Conservation (phyloP, 2,888 invertebrate species). For the Gryllus longicercus region DNA sequence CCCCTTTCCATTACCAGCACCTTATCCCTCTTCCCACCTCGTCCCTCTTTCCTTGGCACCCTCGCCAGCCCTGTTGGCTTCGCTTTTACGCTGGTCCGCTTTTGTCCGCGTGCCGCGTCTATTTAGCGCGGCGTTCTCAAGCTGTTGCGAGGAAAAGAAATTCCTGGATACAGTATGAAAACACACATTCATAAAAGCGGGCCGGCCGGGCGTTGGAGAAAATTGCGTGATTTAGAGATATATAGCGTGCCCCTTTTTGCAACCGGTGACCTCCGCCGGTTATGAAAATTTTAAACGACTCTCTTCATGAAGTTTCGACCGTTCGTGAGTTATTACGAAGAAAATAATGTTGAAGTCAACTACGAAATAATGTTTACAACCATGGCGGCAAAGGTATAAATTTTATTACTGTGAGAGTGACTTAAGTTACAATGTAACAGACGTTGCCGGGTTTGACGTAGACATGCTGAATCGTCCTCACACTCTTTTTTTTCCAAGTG, state of each 20-base stretch:
- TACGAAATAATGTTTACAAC: not conserved
- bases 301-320: not conserved
- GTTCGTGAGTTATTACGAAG: constrained; percentile 17
- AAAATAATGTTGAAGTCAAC: not conserved
- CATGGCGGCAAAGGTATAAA: not conserved
- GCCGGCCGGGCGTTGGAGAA: too few species aligned
- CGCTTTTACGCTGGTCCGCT: too few species aligned
- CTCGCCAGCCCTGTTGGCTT: too few species aligned
- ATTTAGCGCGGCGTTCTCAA: too few species aligned
- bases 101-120: too few species aligned
- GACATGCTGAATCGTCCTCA: not conserved
- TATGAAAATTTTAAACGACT: constrained; percentile 7
- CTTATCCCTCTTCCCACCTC: too few species aligned
- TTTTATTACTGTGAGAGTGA: not conserved
- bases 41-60: too few species aligned
- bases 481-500: not conserved
- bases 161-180: too few species aligned
- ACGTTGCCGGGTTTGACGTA: not conserved
- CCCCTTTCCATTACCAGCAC: too few species aligned
- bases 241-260: not conserved
- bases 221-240: too few species aligned
- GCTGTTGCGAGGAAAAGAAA: too few species aligned
- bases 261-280: not conserved
- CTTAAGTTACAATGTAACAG: not conserved
- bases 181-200: too few species aligned